Base-by-base conservation (phyloP, 37 sponge, comb jelly and placozoan species). In the Hormiphora californensis region DNA sequence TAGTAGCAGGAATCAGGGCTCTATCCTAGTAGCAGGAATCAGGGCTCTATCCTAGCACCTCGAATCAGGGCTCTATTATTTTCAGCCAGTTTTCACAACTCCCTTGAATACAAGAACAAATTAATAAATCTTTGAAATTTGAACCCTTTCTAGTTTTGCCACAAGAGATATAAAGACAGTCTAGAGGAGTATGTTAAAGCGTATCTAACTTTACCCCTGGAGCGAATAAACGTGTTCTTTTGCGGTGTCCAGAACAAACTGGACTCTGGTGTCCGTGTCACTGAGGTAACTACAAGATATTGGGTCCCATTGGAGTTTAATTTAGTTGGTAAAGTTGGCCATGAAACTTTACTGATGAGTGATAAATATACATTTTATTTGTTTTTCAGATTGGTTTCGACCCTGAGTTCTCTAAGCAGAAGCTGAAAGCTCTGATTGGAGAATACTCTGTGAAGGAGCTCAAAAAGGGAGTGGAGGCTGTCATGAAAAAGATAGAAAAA, bases 141-240 rank as follows among this genome's bases (percentile, higher is more conserved):
- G n/a, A n/a, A n/a, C n/a, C n/a, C n/a, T n/a, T n/a, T n/a, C 12
- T 46, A 73, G 81, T 15, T 11, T 41, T 73, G 81, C 27, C 81
- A 73, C 81, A 73, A 73, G 81, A 73, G 23, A 46, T 73, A 73
- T 19, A 73, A 73, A 19, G 81, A 41, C 81, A 73, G 81, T 73
- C 23, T 73, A 46, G 81, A 73, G 46, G 0, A 33, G 81, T 73
- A 73, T 17, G 81, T 73, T 1, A 73, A 73, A 46, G 40, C 81
- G 21, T 40, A 73, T 28, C 81, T 73, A 0, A 46, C 46, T 5
- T 11, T 19, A 19, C 81, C 81, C 8, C 44, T 73, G n/a, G 81
- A 73, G 4, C 40, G 43, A 40, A 27, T 73, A 11, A 73, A 73
- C 46, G 81, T 73, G 41, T 73, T 73, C 44, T 73, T 73, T 21